Base-by-base conservation (phyloP, 2,113 vertebrate species). In the Gavialis gangeticus region DNA sequence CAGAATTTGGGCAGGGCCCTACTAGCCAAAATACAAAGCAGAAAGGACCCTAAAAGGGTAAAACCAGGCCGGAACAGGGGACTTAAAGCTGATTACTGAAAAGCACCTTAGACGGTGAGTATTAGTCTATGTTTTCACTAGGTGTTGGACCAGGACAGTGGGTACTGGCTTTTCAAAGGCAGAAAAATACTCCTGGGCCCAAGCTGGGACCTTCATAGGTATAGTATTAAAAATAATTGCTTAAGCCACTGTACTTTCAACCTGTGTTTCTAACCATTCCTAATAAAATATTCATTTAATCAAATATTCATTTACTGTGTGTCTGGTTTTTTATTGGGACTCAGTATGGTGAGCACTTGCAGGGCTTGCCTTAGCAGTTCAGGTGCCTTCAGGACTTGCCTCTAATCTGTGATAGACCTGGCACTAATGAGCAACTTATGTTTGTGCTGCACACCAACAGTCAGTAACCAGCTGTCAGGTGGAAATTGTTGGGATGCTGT, bases 181-280 rank as follows among this genome's bases (percentile, higher is more conserved):
- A 69, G 0, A 4, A 57, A 9, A 3, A 85, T 3, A 34, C 12
- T 6, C 9, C 12, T 80, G 78, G 34, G 25, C 87, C n/a, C 24
- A 37, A 0, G 0, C 27, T 87, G n/a, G n/a, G n/a, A n/a, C n/a
- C n/a, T 12, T 76, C 57, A 27, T 3, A 5, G 6, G 2, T 16
- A 15, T 59, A 21, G 5, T 59, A 55, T 15, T 14, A 75, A 80
- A 46, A 46, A 46, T 46, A 46, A 73, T n/a, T 69, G 12, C 25
- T 25, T 8, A 57, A 73, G 1, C 55, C 77, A 18, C 27, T 6
- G 1, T 37, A 67, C 12, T 27, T 77, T 28, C 66, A 4, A 10
- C 1, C 10, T 54, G 59, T 79, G 59, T 17, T 7, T 66, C 15
- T 12, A 15, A 5, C 5, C 54, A 13, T 2, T 19, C 14, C 46